Percentiles rank a stretch among this genome's conserved stretches.
These are phyloP conservation scores for Myathropa florea DNA, from an alignment of 2,888 invertebrate species.

Conservation along the genomic window DNA sequence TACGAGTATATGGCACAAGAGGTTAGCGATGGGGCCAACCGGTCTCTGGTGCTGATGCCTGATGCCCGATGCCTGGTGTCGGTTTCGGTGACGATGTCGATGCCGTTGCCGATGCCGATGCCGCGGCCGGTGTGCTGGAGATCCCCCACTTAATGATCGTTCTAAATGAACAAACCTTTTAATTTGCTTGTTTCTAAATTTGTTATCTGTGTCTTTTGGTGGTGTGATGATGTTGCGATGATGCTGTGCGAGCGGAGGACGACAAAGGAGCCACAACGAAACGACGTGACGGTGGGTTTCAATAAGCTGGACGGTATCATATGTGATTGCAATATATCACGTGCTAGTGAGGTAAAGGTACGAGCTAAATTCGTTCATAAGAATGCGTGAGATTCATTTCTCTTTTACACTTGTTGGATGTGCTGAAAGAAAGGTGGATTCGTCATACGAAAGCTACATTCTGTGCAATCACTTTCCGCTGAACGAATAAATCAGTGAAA, in stretches of 20 bases:
- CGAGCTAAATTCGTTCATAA: not conserved
- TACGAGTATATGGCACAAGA: slow-evolving; percentile 42
- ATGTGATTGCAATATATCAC: slow-evolving; percentile 51
- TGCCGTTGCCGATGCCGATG: not conserved
- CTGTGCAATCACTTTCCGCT: too few relatives aligned
- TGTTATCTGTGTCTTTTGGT: slow-evolving; percentile 72
- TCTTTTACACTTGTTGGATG: not conserved
- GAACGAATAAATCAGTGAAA: too few relatives aligned
- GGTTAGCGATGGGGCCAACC: slow-evolving; percentile 61
- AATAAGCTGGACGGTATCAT: slow-evolving; percentile 33
- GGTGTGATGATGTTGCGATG: slow-evolving; percentile 46
- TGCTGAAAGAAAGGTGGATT: not conserved
- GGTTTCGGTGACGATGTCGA: slow-evolving; percentile 4
- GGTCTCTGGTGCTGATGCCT: slow-evolving; percentile 42
- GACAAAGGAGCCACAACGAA: slow-evolving; percentile 9
- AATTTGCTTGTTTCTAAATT: slow-evolving; percentile 74
- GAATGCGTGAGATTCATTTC: not conserved
- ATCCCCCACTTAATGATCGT: slow-evolving; percentile 71
- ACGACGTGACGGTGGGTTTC: not conserved
- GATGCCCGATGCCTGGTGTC: not conserved
- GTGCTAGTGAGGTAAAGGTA: not conserved
- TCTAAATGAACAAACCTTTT: slow-evolving; percentile 74
- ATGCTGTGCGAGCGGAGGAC: slow-evolving; percentile 24
- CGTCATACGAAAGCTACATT: not conserved
- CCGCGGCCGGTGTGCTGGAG: slow-evolving; percentile 3